Evolutionary conservation across 2,888 invertebrate species (phyloP), one percentile per base, ranked within the genome.

Genomic region (Oligia strigilis): DNA sequence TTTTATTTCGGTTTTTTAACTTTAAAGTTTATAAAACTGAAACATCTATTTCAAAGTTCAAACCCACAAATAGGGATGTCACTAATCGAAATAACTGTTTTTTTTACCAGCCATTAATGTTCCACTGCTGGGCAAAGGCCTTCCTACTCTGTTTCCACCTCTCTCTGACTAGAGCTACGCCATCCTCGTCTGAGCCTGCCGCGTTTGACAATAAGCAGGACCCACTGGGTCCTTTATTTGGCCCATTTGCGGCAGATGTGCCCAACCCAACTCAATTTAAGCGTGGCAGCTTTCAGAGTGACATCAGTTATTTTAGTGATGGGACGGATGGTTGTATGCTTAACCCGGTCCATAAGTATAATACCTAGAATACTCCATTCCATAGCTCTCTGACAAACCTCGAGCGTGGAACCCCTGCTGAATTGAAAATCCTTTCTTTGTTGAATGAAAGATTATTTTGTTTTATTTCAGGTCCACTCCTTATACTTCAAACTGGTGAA

Each of bases 401-500:
- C 9, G 58, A 58, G 9, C 23, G 9, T 9, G 9, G 23, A 23
- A 14, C 8, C 23, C 14, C n/a, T 13, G n/a, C n/a, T 13, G n/a
- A 60, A n/a, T n/a, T 60, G n/a, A n/a, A 55, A 58, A 58, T 58
- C 58, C 23, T 58, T 23, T 11, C 23, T n/a, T 4, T 60, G 58
- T 60, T n/a, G 29, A 64, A 64, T 64, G 3, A 64, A 60, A 36
- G 6, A 17, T 36, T 17, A 8, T 64, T 36, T 62, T 69, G 29
- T 29, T 72, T 46, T 36, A 75, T 91, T 92, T 43, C 90, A 97
- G 96, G 87, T 96, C 2, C 89, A 92, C 29, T 46, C 90, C 0
- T 3, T 95, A 4, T 90, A 92, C 64, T 90, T 92, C 62, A 95
- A 93, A 90, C 2, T 90, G 0, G 0, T 96, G 1, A 93, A 81